Conservation (phyloP, 2,888 invertebrate species). For the Drosophila leonis region DNA sequence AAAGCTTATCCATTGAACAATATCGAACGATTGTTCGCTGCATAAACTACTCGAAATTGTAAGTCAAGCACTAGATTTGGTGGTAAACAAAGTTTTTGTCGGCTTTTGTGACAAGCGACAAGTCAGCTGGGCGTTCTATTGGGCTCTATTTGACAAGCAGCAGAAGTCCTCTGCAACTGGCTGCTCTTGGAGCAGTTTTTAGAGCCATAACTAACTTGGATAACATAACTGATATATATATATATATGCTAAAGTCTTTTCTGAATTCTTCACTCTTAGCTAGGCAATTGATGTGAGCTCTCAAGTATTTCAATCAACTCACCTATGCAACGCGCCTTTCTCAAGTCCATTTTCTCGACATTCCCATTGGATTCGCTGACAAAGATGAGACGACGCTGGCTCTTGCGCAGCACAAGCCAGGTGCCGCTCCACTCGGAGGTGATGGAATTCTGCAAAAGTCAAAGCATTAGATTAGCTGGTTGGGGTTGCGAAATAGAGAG, state of each 20-base stretch:
- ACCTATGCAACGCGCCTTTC: conserved; percentile 93
- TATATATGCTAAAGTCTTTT: not conserved
- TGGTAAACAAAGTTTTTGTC: not conserved
- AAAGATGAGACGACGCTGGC: conserved; percentile 87
- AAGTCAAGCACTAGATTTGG: not conserved
- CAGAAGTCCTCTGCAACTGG: too few species aligned
- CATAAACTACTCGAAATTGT: not conserved
- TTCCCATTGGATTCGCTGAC: conserved; percentile 84
- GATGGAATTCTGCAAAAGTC: conserved; percentile 77
- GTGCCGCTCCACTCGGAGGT: conserved; percentile 89
- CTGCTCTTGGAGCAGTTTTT: not conserved
- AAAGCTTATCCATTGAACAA: not conserved
- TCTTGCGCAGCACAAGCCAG: conserved; percentile 91
- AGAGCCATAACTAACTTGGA: too few species aligned
- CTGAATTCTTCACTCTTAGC: not conserved
- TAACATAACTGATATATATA: not conserved
- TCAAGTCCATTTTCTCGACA: conserved; percentile 89
- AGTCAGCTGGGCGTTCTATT: not conserved
- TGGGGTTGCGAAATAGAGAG: not conserved
- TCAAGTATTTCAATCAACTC: conserved; percentile 56
- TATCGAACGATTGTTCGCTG: not conserved
- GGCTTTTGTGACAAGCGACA: not conserved
- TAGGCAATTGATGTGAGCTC: not conserved
- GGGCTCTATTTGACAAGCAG: not conserved
- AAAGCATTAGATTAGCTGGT: too few species aligned